Conservation (phyloP, 1,140 invertebrate species). For the Himalopsyche phryganea region DNA sequence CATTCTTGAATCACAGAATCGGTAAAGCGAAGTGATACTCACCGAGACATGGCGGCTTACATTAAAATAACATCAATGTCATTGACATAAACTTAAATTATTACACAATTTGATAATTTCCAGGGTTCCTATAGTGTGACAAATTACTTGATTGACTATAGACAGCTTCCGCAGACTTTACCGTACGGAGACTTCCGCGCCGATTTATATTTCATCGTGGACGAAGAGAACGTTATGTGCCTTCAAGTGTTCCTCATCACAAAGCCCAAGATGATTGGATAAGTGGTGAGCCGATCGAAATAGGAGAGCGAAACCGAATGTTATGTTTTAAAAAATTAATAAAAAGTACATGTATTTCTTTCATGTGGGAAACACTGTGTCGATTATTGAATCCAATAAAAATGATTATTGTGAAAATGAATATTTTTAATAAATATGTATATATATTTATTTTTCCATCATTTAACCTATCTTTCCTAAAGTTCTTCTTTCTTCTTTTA, state of each 20-base stretch:
- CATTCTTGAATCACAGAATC: no score
- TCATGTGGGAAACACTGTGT: background rate
- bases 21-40: no score
- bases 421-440: no score
- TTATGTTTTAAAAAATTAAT: constrained; percentile 1
- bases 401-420: no score
- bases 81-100: no score
- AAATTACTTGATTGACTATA: constrained; percentile 40
- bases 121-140: constrained; percentile 37
- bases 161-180: constrained; percentile 36
- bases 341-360: constrained; percentile 2
- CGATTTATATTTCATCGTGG: constrained; percentile 28
- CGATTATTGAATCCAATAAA: background rate
- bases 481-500: no score
- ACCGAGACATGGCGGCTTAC: no score
- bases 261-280: constrained; percentile 15
- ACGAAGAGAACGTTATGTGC: constrained; percentile 32
- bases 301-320: background rate
- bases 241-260: constrained; percentile 11
- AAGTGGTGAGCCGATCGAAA: background rate
- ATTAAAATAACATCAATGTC: no score
- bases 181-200: constrained; percentile 40
- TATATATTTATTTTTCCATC: no score
- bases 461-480: no score
- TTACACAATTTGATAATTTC: no score